Evolutionary conservation across 2,797 vertebrate species (phyloP).

Genomic region (Capromys pilorides): DNA sequence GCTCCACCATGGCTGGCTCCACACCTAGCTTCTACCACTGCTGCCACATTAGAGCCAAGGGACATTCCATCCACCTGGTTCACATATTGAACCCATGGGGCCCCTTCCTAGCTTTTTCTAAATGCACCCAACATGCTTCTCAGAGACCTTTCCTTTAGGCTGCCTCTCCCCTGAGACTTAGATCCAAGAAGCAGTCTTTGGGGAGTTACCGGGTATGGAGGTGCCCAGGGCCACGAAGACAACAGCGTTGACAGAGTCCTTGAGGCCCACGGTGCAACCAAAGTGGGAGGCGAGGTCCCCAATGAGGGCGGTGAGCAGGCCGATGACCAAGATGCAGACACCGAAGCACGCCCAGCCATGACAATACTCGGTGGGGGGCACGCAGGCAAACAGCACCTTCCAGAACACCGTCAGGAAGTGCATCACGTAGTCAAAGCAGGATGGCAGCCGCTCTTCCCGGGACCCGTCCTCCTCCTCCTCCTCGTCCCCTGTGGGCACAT

Average conservation of each 20-base stretch:
- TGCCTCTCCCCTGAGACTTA: not conserved
- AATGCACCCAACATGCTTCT: not conserved
- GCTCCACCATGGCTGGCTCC: not conserved
- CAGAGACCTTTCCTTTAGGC: not conserved
- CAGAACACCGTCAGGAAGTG: conserved; percentile 95
- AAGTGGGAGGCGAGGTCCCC: conserved; percentile 97
- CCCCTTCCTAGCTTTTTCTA: too few species aligned
- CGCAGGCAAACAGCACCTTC: conserved; percentile 94
- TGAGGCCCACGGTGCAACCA: conserved; percentile 94
- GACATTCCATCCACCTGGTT: not conserved
- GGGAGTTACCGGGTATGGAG: conserved; percentile 91
- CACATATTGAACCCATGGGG: not conserved
- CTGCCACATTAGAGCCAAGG: not conserved
- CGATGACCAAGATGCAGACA: conserved; percentile 91
- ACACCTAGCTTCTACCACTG: not conserved
- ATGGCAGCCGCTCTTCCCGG: conserved; percentile 89
- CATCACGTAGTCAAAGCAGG: conserved; percentile 95
- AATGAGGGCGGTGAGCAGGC: conserved; percentile 90
- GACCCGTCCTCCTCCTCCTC: conserved; percentile 91
- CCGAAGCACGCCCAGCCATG: conserved; percentile 96
- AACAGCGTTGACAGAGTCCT: conserved; percentile 94
- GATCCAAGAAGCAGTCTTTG: not conserved
- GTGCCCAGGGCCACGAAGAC: conserved; percentile 96
- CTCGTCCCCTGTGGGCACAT: conserved; percentile 84
- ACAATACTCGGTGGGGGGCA: conserved; percentile 94